A percentile compares a stretch with the other conserved stretches of the same genome.
phyloP scores from a whole-genome alignment of 2,888 invertebrate genomes.

The Augochlorella aurata region DNA sequence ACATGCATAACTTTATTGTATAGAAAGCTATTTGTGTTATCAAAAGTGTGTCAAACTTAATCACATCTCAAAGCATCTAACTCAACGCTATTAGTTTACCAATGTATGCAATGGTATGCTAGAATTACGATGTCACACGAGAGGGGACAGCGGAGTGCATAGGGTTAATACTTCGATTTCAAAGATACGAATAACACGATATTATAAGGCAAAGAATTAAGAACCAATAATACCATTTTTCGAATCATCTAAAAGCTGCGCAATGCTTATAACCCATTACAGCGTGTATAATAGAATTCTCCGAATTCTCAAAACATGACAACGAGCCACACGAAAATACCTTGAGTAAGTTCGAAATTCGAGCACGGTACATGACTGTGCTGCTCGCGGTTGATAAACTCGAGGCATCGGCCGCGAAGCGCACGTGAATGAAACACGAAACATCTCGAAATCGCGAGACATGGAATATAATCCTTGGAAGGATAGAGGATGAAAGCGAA shows the following conservation, averaged over 20 bases:
- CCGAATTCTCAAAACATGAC: background rate
- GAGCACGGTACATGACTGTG: background rate
- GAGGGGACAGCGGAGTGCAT: no score
- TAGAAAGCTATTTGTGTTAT: no score
- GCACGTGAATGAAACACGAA: constrained; percentile 53
- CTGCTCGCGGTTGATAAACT: constrained; percentile 8
- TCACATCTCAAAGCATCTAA: no score
- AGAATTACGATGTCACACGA: no score
- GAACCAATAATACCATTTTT: no score
- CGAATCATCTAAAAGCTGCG: background rate
- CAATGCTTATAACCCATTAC: background rate
- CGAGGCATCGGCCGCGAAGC: background rate
- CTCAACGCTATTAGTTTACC: no score
- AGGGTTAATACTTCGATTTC: no score
- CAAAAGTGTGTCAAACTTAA: no score
- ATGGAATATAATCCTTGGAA: constrained; percentile 61
- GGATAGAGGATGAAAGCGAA: background rate
- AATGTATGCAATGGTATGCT: no score
- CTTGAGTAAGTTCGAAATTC: background rate
- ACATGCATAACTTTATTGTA: no score
- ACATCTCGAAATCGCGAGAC: constrained; percentile 64
- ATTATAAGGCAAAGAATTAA: no score
- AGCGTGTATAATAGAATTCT: background rate
- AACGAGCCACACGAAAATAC: background rate
- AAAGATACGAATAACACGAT: no score